A percentile compares a stretch with the other conserved stretches of the same genome.
These are phyloP conservation scores for Craterocephalus amniculus DNA, from an alignment of 2,797 vertebrate genomes.

Conservation along the genomic window DNA sequence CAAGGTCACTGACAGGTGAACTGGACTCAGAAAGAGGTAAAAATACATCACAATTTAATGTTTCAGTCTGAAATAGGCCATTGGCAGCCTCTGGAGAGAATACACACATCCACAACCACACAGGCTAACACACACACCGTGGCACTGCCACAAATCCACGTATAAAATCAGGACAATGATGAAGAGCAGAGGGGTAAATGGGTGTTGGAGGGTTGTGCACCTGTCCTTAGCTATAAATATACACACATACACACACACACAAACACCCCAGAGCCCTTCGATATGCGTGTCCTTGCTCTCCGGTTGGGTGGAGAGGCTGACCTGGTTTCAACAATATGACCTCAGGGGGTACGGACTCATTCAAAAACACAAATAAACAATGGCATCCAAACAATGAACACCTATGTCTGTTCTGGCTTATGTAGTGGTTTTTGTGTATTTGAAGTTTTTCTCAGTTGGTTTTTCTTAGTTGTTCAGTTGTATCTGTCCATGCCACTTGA, in stretches of 20 bases:
- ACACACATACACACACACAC: slow-evolving; percentile 20
- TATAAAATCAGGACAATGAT: slow-evolving; percentile 52
- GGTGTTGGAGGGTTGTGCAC: slow-evolving; percentile 57
- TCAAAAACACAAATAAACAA: slow-evolving; percentile 18
- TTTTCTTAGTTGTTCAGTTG: too few species aligned
- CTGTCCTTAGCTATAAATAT: slow-evolving; percentile 71
- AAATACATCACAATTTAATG: slow-evolving; percentile 38
- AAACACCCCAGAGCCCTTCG: slow-evolving; percentile 35
- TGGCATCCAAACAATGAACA: slow-evolving; percentile 24
- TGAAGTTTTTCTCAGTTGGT: too few species aligned
- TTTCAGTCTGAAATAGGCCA: slow-evolving; percentile 57
- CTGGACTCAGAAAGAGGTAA: slow-evolving; percentile 21
- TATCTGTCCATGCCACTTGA: too few species aligned
- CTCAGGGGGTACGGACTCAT: slow-evolving; percentile 47
- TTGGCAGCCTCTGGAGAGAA: slow-evolving; percentile 40
- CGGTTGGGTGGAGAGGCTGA: slow-evolving; percentile 48
- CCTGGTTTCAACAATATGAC: slow-evolving; percentile 67
- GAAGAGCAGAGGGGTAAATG: slow-evolving; percentile 28
- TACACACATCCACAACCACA: neutral
- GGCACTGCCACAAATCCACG: slow-evolving; percentile 11
- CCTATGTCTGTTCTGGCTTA: neutral
- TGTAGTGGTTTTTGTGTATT: too few species aligned
- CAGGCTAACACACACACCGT: neutral
- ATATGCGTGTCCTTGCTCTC: slow-evolving; percentile 55
- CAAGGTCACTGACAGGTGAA: slow-evolving; percentile 63